Evolutionary conservation across 2,113 vertebrate species (phyloP).

Genomic region (Callospermophilus lateralis): DNA sequence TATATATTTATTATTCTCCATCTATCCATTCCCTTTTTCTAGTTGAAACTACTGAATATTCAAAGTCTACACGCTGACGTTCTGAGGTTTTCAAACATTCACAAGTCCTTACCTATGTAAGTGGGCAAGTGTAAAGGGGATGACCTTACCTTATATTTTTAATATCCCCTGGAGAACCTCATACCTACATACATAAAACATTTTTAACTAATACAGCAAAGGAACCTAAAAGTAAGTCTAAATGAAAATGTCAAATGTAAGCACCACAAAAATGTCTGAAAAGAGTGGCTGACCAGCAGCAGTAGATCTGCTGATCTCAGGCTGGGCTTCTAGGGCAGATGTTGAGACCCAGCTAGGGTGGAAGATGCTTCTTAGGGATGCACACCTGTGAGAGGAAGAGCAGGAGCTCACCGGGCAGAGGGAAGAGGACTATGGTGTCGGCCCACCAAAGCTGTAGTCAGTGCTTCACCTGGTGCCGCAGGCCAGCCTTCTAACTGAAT

Average conservation of each 20-base stretch:
- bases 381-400: not conserved
- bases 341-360: not conserved
- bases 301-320: not conserved
- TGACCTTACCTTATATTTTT: not conserved
- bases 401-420: not conserved
- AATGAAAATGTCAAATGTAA: not conserved
- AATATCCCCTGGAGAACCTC: not conserved
- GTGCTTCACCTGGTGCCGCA: no score
- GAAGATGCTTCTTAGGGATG: not conserved
- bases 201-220: not conserved
- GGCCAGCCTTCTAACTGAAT: not conserved
- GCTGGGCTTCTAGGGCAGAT: not conserved
- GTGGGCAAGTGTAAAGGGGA: not conserved
- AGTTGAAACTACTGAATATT: not conserved
- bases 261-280: not conserved
- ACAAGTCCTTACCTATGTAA: not conserved
- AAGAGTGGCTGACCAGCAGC: not conserved
- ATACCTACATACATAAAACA: not conserved
- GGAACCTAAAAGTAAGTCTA: not conserved
- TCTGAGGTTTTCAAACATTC: not conserved
- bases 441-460: no score
- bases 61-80: not conserved
- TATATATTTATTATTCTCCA: not conserved
- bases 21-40: not conserved
- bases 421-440: no score